These are phyloP conservation scores for Misgurnus anguillicaudatus DNA, from an alignment of 2,113 vertebrate genomes.

Conservation along the genomic window DNA sequence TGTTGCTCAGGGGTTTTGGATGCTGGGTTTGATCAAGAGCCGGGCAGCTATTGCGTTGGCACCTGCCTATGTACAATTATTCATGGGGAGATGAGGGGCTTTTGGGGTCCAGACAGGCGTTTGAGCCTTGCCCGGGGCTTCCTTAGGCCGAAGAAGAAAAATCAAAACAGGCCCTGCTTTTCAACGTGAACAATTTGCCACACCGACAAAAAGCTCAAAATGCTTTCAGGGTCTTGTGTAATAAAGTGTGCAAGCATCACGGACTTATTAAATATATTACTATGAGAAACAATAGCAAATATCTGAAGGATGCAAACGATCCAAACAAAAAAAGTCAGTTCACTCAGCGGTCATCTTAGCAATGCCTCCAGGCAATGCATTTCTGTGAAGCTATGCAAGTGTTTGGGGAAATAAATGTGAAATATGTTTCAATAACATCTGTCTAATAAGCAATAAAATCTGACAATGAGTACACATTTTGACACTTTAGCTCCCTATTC, in stretches of 20 bases:
- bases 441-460: too few relatives aligned
- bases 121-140: slow-evolving; percentile 52
- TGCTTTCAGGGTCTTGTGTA: background rate
- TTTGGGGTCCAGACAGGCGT: slow-evolving; percentile 62
- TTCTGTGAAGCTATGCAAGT: too few relatives aligned
- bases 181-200: slow-evolving; percentile 45
- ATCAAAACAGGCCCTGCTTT: slow-evolving; percentile 56
- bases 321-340: too few relatives aligned
- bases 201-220: slow-evolving; percentile 12
- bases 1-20: slow-evolving; percentile 50
- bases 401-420: too few relatives aligned
- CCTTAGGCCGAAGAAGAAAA: slow-evolving; percentile 40
- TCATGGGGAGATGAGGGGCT: slow-evolving; percentile 52
- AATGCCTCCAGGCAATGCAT: too few relatives aligned
- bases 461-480: too few relatives aligned
- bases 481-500: too few relatives aligned
- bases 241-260: background rate
- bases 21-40: slow-evolving; percentile 59
- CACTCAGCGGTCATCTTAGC: too few relatives aligned
- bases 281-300: background rate
- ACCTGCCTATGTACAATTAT: slow-evolving; percentile 64
- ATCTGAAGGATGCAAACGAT: too few relatives aligned
- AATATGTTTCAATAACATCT: too few relatives aligned
- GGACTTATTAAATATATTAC: background rate
- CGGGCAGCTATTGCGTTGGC: slow-evolving; percentile 61